A percentile compares a stretch with the other conserved stretches of the same genome.
phyloP scores from a whole-genome alignment of 2,888 invertebrate genomes.

The Liodrosophila aerea region DNA sequence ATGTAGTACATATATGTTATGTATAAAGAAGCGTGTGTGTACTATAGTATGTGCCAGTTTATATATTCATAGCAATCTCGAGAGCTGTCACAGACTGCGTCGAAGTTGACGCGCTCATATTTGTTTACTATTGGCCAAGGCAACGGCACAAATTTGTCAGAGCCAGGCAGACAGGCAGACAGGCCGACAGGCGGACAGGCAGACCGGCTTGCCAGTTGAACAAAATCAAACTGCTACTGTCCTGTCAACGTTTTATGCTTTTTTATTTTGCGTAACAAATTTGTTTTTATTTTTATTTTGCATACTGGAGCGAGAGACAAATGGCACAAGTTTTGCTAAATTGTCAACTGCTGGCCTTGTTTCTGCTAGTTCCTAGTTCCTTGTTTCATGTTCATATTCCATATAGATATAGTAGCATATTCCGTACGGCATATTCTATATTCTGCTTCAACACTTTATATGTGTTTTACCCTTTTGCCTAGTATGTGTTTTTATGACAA shows the following conservation, averaged over 20 bases:
- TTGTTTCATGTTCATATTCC: conserved; percentile 18
- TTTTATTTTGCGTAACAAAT: conserved; percentile 48
- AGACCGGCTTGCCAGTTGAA: conserved; percentile 21
- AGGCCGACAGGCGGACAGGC: conserved; percentile 8
- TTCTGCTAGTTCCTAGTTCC: conserved; percentile 16
- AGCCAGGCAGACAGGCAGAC: conserved; percentile 8
- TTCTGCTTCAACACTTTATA: conserved; percentile 30
- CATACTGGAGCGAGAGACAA: conserved; percentile 49
- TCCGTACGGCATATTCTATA: conserved; percentile 23
- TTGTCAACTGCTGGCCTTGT: conserved; percentile 51
- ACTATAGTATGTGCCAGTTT: conserved; percentile 18
- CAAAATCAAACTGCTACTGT: conserved; percentile 68
- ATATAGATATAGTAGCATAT: conserved; percentile 22
- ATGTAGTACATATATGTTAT: conserved; percentile 14
- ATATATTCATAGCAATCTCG: conserved; percentile 72
- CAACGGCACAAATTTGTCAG: conserved; percentile 52
- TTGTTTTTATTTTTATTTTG: conserved; percentile 45
- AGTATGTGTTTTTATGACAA: conserved; percentile 59
- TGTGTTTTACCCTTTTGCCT: conserved; percentile 46
- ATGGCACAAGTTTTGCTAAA: conserved; percentile 67
- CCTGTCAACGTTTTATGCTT: conserved; percentile 56
- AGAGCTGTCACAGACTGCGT: conserved; percentile 64
- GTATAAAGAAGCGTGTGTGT: neutral
- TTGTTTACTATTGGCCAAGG: conserved; percentile 66
- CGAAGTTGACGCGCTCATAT: conserved; percentile 48